phyloP scores from a whole-genome alignment of 1,140 invertebrate genomes.

The Eubasilissa regina region DNA sequence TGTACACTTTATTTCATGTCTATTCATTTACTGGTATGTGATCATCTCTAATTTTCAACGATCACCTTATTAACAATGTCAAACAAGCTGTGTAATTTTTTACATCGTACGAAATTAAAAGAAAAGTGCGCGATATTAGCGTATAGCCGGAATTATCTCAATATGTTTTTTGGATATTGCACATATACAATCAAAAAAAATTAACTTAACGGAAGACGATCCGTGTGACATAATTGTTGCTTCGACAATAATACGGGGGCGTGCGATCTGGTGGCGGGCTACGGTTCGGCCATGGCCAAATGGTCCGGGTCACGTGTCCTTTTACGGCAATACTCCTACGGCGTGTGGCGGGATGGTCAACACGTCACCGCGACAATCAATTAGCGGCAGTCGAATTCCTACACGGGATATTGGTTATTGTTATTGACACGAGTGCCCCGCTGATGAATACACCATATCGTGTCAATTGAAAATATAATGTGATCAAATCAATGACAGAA shows the following conservation, averaged over 20 bases:
- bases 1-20: too few species aligned
- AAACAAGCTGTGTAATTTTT: too few species aligned
- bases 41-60: too few species aligned
- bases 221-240: neutral
- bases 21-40: too few species aligned
- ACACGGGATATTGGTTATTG: neutral
- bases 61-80: too few species aligned
- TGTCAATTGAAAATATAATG: too few species aligned
- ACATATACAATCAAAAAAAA: too few species aligned
- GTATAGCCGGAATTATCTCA: too few species aligned
- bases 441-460: neutral
- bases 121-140: too few species aligned
- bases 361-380: slow-evolving; percentile 9
- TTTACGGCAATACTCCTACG: neutral
- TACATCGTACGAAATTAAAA: too few species aligned
- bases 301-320: neutral
- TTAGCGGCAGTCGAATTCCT: neutral
- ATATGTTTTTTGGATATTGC: too few species aligned
- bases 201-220: neutral
- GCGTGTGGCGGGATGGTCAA: neutral
- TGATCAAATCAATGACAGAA: too few species aligned
- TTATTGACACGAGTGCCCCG: neutral
- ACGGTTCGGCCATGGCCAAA: neutral
- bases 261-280: neutral
- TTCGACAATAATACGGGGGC: slow-evolving; percentile 3